Conservation (phyloP, 2,888 invertebrate species). For the Dromius quadrimaculatus region DNA sequence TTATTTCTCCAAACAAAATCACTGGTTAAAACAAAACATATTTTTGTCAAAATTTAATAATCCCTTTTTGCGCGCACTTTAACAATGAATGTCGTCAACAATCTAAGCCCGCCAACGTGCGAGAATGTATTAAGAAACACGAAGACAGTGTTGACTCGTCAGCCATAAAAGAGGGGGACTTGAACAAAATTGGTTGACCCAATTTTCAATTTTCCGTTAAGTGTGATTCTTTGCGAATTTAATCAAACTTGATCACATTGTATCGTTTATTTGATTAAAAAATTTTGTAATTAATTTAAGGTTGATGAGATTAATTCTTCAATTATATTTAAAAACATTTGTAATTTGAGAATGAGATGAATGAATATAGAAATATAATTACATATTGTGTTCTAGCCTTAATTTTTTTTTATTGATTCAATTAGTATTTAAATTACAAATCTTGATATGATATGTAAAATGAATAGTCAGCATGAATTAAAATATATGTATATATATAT, state of each 20-base stretch:
- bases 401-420: too few species aligned
- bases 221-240: conserved; percentile 20
- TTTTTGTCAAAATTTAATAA: neutral
- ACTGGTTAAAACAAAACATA: neutral
- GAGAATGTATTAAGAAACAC: conserved; percentile 12
- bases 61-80: conserved; percentile 8
- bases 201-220: conserved; percentile 31
- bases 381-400: too few species aligned
- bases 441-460: too few species aligned
- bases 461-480: too few species aligned
- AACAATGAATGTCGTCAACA: conserved; percentile 36
- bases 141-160: conserved; percentile 35
- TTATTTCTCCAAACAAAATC: neutral
- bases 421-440: too few species aligned
- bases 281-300: too few species aligned
- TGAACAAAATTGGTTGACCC: conserved; percentile 29
- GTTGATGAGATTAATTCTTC: too few species aligned
- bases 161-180: conserved; percentile 10
- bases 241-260: conserved; percentile 17
- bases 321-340: too few species aligned
- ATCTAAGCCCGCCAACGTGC: conserved; percentile 19
- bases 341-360: too few species aligned
- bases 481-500: too few species aligned
- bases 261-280: too few species aligned
- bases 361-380: too few species aligned